A percentile compares a stretch with the other conserved stretches of the same genome.
These are phyloP conservation scores for Drosophila anomalipes DNA, from an alignment of 2,888 invertebrate species.

Conservation along the genomic window DNA sequence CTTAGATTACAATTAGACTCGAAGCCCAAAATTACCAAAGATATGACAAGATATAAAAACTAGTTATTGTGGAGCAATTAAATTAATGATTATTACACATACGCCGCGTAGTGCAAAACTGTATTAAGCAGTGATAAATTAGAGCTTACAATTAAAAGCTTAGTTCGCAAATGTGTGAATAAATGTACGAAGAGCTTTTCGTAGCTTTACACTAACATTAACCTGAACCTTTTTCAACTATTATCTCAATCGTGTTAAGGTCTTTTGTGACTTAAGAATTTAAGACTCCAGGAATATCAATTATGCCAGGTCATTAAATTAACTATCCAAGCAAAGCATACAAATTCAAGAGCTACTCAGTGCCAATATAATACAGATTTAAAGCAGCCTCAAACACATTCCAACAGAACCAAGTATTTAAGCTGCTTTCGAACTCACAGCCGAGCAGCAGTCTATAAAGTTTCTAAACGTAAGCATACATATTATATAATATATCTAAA, in stretches of 20 bases:
- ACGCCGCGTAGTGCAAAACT: conserved; percentile 51
- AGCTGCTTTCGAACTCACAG: conserved; percentile 24
- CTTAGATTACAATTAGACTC: conserved; percentile 5
- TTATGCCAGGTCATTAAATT: conserved; percentile 41
- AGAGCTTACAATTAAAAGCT: conserved; percentile 19
- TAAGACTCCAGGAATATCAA: conserved; percentile 66
- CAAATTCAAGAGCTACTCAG: not conserved
- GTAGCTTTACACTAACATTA: conserved; percentile 43
- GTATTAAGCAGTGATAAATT: conserved; percentile 43
- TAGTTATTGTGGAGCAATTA: conserved; percentile 9
- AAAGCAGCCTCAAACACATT: conserved; percentile 17
- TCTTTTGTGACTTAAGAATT: conserved; percentile 8
- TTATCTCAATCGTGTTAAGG: conserved; percentile 8
- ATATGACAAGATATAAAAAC: not conserved
- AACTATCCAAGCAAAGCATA: conserved; percentile 2
- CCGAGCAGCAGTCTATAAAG: conserved; percentile 69
- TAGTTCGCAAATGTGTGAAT: conserved; percentile 55
- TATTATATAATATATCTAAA: conserved; percentile 44
- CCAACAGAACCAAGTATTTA: conserved; percentile 30
- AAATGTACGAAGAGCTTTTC: conserved; percentile 51
- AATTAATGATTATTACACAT: conserved; percentile 30
- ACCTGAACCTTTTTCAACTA: conserved; percentile 28
- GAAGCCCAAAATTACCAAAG: conserved; percentile 15
- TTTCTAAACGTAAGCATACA: conserved; percentile 74
- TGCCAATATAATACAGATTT: not conserved